Base-by-base conservation (phyloP, 2,888 invertebrate species). In the Drosophila quinaria region DNA sequence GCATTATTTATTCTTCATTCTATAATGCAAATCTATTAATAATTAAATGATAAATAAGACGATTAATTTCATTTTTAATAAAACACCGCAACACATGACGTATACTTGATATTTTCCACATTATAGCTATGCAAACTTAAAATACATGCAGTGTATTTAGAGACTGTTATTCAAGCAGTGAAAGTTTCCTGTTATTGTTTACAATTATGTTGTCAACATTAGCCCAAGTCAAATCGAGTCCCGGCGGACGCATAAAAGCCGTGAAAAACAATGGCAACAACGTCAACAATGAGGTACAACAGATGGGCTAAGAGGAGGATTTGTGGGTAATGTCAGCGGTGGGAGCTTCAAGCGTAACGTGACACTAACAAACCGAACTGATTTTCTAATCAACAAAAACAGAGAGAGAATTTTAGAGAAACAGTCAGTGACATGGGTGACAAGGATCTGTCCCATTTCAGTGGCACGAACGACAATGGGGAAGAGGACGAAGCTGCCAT, bases 171-270 rank as follows among this genome's bases (percentile, higher is more conserved):
- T n/a, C 25, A 25, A 35, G 17, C 39, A 35, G 25, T 44, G 41
- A n/a, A 33, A 15, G 41, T 49, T 35, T 5, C 46, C 39, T 54
- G 35, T 31, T 49, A 62, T 60, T 67, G 75, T 61, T 73, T 35
- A 73, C 74, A 81, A 88, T 83, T 81, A 72, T 73, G 70, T 46
- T 71, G 72, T 78, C 69, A 69, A 59, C 84, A 81, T 85, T 79
- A 77, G 81, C 55, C 54, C 22, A 46, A 56, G 46, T 58, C 77
- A 80, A 70, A 63, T 58, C 50, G 29, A 22, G 37, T 54, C 87
- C 78, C 81, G 54, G 13, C 51, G 81, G 84, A 70, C 64, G 42
- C 74, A 81, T 81, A 81, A 80, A 86, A 74, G 61, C 55, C 70
- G 31, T 42, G 46, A 13, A 4, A 37, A 70, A 86, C 81, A 82